Evolutionary conservation across 2,797 vertebrate genomes (phyloP).

Genomic region (Argya squamiceps): DNA sequence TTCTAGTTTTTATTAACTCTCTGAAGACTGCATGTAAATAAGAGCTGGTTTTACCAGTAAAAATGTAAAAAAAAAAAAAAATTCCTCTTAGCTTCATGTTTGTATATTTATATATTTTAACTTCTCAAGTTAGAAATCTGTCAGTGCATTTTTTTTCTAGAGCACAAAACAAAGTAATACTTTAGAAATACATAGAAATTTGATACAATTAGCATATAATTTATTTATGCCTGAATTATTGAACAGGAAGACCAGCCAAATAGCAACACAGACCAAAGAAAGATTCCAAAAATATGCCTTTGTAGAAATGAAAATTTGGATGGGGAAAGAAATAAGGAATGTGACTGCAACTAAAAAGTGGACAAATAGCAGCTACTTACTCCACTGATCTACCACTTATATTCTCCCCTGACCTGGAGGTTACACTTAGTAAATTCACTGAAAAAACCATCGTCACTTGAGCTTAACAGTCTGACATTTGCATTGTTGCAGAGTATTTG

Average conservation of each 20-base stretch:
- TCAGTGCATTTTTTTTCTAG: background rate
- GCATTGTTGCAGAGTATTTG: background rate
- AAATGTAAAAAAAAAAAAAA: background rate
- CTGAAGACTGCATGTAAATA: background rate
- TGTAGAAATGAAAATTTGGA: background rate
- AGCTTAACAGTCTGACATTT: background rate
- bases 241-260: background rate
- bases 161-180: background rate
- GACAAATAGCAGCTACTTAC: background rate
- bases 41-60: background rate
- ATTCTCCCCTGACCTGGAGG: background rate
- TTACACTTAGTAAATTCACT: background rate
- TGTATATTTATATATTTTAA: background rate
- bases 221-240: background rate
- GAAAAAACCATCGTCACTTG: background rate
- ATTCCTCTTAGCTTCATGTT: background rate
- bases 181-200: background rate
- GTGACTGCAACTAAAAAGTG: background rate
- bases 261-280: background rate
- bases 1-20: background rate
- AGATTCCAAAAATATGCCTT: background rate
- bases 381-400: background rate
- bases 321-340: background rate
- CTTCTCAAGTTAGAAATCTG: background rate
- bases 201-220: background rate